Evolutionary conservation across 2,797 vertebrate species (phyloP).

Genomic region (Rhabdomys pumilio): DNA sequence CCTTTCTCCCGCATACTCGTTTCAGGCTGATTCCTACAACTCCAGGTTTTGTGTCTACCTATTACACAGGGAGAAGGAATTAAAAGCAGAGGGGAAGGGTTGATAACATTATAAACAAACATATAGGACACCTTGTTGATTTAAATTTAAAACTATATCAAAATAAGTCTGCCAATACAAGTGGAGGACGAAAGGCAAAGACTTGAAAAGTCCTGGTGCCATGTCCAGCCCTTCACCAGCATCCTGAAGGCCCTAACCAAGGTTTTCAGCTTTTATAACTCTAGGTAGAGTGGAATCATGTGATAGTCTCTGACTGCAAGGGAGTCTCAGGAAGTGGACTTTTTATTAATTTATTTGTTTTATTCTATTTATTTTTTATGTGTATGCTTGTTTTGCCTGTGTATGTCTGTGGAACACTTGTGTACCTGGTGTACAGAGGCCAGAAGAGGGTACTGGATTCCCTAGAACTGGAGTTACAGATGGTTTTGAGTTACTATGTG

Average conservation of each 20-base stretch:
- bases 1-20: neutral
- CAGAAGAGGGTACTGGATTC: neutral
- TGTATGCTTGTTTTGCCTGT: neutral
- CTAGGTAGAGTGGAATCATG: neutral
- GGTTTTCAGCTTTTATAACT: neutral
- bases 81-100: neutral
- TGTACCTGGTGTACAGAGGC: neutral
- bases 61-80: neutral
- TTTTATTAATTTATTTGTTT: neutral
- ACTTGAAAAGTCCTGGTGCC: neutral
- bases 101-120: neutral
- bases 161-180: neutral
- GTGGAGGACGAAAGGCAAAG: neutral
- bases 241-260: neutral
- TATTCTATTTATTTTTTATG: neutral
- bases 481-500: neutral
- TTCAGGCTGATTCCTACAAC: neutral
- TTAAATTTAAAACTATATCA: slow-evolving; percentile 1
- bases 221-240: neutral
- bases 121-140: neutral
- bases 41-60: neutral
- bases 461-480: neutral
- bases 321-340: neutral
- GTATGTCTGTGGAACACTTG: neutral
- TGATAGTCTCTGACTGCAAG: neutral